A percentile compares a stretch with the other conserved stretches of the same genome.
phyloP scores from a whole-genome alignment of 2,113 vertebrate species.

The Larimichthys polyactis region DNA sequence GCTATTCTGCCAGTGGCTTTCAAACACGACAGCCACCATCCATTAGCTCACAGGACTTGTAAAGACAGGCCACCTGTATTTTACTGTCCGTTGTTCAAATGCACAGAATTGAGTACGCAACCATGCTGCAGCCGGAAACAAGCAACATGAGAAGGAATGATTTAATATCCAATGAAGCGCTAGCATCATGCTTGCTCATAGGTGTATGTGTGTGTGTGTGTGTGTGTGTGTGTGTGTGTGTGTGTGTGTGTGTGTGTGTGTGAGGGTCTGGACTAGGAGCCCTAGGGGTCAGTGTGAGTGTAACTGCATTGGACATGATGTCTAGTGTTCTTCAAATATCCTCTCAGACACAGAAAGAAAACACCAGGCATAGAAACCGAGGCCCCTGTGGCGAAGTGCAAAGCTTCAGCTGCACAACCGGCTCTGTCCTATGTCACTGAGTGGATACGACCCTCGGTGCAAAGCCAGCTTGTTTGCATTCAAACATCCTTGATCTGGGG shows the following conservation, averaged over 20 bases:
- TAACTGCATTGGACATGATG: conserved; percentile 72
- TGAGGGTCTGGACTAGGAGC: conserved; percentile 61
- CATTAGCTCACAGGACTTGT: too few species aligned
- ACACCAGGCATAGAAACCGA: conserved; percentile 51
- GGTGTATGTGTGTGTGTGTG: conserved; percentile 37
- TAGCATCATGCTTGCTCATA: conserved; percentile 12
- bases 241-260: conserved; percentile 32
- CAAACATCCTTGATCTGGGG: conserved; percentile 39
- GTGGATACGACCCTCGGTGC: conserved; percentile 45
- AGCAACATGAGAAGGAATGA: background rate
- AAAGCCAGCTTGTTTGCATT: conserved; percentile 36
- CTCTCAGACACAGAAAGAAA: conserved; percentile 63
- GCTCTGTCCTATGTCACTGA: conserved; percentile 32
- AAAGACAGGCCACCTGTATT: background rate
- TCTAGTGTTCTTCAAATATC: conserved; percentile 71
- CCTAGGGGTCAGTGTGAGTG: conserved; percentile 65
- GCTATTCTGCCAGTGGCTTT: background rate
- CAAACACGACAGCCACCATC: background rate
- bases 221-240: conserved; percentile 25
- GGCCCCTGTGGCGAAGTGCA: conserved; percentile 33
- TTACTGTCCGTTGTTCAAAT: background rate
- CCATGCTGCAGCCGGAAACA: background rate
- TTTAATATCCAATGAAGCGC: background rate
- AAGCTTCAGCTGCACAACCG: conserved; percentile 51
- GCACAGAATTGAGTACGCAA: background rate